Evolutionary conservation across 2,888 invertebrate genomes (phyloP), one percentile per base, ranked within the genome.

Genomic region (Gnatocerus cornutus): DNA sequence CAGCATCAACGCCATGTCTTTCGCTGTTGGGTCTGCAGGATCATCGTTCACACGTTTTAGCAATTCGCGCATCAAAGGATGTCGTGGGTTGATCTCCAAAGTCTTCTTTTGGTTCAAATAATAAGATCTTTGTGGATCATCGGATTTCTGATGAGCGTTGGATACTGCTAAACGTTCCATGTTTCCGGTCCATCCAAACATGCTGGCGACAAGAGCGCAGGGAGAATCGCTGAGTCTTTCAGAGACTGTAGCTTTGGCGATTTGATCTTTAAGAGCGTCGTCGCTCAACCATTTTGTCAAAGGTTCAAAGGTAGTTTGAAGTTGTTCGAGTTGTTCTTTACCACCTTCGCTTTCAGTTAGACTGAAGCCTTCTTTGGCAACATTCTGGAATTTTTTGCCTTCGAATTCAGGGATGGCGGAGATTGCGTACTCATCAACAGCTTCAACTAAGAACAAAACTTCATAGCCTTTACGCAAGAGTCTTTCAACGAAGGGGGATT

Each of bases 181-280:
- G 86, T 99, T 99, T 79, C 98, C 99, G 78, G 98, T 98, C 98
- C 98, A 99, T 76, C 98, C 98, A 86, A 97, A 99, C 88, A 95
- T 93, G 69, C 95, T 94, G 74, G 99, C 99, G 52, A 98, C 97
- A 58, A 99, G 88, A 58, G 98, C 99, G 85, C 97, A 98, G 0
- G 99, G 99, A 5, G 98, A 98, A 80, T 92, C 93, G 69, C 92
- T 91, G 67, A 99, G 88, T 66, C 98, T 90, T 77, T 97, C 95
- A 1, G 98, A 98, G 16, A 98, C 88, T 59, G 89, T 87, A 0
- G 94, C 95, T 84, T 95, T 96, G 68, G 90, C 87, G 75, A 95
- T 90, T 80, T 88, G 89, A 70, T 94, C 93, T 83, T 93, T 92
- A 9, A 98, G 88, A 27, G 91, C 93, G 53, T 90, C 89, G 50